Percentiles rank a stretch among this genome's conserved stretches.
Conservation (phyloP, 2,888 invertebrate genomes). For the Amaurobius ferox region DNA sequence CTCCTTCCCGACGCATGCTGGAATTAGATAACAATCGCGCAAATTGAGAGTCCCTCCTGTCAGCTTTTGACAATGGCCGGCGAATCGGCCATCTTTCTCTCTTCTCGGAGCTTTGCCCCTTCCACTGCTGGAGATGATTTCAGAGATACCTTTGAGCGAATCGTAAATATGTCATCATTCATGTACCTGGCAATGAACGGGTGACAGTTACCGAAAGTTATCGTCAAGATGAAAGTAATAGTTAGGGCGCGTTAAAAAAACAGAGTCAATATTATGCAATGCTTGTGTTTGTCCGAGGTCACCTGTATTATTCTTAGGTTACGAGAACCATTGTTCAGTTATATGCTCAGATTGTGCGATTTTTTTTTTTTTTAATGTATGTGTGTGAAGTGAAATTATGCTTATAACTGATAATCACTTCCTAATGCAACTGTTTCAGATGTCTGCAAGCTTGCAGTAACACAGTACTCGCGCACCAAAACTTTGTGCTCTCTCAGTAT, state of each 20-base stretch:
- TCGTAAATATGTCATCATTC: constrained; percentile 20
- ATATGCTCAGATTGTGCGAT: too few relatives aligned
- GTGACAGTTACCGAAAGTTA: not conserved
- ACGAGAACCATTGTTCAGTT: too few relatives aligned
- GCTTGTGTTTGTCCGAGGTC: too few relatives aligned
- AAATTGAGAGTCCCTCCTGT: not conserved
- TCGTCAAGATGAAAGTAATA: not conserved
- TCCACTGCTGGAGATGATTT: not conserved
- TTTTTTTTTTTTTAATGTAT: too few relatives aligned
- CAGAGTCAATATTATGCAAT: not conserved
- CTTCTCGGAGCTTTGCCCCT: constrained; percentile 7
- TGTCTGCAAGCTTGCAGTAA: too few relatives aligned
- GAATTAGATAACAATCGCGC: not conserved
- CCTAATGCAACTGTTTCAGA: too few relatives aligned
- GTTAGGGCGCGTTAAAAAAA: not conserved
- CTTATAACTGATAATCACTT: too few relatives aligned
- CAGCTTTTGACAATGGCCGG: not conserved
- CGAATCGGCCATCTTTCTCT: not conserved
- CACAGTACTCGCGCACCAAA: too few relatives aligned
- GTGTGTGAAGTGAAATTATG: too few relatives aligned
- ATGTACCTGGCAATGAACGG: not conserved
- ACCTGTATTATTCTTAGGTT: too few relatives aligned
- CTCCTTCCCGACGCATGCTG: not conserved
- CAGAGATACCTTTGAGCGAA: not conserved
- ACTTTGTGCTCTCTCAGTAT: too few relatives aligned